These are phyloP conservation scores for Drosophila lacertosa DNA, from an alignment of 1,140 invertebrate species.

Conservation along the genomic window DNA sequence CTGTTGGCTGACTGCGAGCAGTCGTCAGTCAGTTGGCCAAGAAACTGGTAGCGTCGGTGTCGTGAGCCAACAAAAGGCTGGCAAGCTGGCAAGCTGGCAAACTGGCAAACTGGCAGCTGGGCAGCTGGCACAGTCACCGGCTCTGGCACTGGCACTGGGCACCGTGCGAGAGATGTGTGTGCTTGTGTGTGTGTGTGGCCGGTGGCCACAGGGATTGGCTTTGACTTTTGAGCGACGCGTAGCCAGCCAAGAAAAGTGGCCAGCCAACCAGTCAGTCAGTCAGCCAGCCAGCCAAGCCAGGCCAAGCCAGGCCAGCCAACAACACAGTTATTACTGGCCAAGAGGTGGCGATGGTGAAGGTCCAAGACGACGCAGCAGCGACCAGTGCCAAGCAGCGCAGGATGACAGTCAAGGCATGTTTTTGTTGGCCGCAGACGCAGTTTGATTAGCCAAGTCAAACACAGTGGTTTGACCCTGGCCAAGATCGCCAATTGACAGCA, in stretches of 20 bases:
- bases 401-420: slow-evolving; percentile 42
- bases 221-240: slow-evolving; percentile 77
- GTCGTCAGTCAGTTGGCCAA: slow-evolving; percentile 84
- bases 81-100: slow-evolving; percentile 60
- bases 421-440: slow-evolving; percentile 68
- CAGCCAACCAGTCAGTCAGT: slow-evolving; percentile 41
- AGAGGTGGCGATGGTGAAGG: slow-evolving; percentile 68
- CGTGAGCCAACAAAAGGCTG: slow-evolving; percentile 82
- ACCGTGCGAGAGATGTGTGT: slow-evolving; percentile 56
- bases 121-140: slow-evolving; percentile 37
- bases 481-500: slow-evolving; percentile 75
- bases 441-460: slow-evolving; percentile 83
- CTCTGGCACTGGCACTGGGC: slow-evolving; percentile 39
- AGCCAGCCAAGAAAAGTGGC: slow-evolving; percentile 83
- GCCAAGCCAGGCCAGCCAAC: slow-evolving; percentile 58
- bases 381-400: slow-evolving; percentile 37
- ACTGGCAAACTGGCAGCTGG: slow-evolving; percentile 72
- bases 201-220: slow-evolving; percentile 39
- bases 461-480: slow-evolving; percentile 62
- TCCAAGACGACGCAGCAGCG: slow-evolving; percentile 48
- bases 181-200: slow-evolving; percentile 35
- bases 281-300: slow-evolving; percentile 40
- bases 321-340: slow-evolving; percentile 48
- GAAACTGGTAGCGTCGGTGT: slow-evolving; percentile 83
- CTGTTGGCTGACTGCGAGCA: slow-evolving; percentile 79